Evolutionary conservation across 2,888 invertebrate genomes (phyloP).

Genomic region (Lordiphosa andalusiaca): DNA sequence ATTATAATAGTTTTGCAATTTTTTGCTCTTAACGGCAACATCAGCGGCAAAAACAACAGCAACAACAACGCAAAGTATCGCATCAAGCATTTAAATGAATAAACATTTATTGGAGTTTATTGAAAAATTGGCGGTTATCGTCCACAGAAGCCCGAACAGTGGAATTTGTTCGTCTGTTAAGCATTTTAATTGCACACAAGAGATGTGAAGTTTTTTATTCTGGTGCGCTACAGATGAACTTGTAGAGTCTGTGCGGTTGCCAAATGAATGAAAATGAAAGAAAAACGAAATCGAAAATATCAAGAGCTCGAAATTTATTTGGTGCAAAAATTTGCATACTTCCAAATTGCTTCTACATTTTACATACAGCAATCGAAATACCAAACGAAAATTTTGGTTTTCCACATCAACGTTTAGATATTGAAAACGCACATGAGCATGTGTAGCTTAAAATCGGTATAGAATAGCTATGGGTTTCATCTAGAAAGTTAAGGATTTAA

Average conservation of each 20-base stretch:
- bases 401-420: too few relatives aligned
- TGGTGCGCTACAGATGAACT: conserved; percentile 31
- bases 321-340: too few relatives aligned
- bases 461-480: too few relatives aligned
- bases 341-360: too few relatives aligned
- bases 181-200: conserved; percentile 59
- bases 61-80: conserved; percentile 32
- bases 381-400: too few relatives aligned
- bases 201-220: conserved; percentile 42
- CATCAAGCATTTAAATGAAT: conserved; percentile 69
- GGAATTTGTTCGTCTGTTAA: conserved; percentile 38
- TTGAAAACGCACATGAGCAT: too few relatives aligned
- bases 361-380: too few relatives aligned
- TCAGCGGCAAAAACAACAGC: conserved; percentile 1
- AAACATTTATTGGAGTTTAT: conserved; percentile 75
- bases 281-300: background rate
- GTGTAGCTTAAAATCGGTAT: too few relatives aligned
- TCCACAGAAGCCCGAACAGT: conserved; percentile 17
- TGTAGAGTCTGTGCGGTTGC: conserved; percentile 10
- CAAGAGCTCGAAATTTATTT: too few relatives aligned
- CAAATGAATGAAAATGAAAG: background rate
- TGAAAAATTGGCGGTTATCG: conserved; percentile 73
- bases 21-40: conserved; percentile 36
- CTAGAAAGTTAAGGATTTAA: too few relatives aligned
- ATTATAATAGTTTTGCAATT: conserved; percentile 40